A percentile compares a stretch with the other conserved stretches of the same genome.
Evolutionary conservation across 2,888 invertebrate genomes (phyloP).

Genomic region (Sphaerophoria rueppellii): DNA sequence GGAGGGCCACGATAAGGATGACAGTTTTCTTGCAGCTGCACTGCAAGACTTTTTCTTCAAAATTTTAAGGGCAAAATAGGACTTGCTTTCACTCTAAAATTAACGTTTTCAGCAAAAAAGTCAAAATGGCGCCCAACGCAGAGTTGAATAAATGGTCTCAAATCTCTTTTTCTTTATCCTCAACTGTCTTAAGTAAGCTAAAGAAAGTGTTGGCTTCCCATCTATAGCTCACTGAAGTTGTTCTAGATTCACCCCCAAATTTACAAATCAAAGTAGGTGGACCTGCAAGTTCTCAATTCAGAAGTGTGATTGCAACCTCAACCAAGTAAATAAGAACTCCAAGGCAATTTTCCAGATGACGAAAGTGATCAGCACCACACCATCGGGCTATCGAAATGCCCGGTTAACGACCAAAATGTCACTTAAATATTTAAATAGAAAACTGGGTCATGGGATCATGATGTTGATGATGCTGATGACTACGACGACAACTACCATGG

Average conservation of each 20-base stretch:
- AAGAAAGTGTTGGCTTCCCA: no score
- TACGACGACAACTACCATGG: conserved; percentile 5
- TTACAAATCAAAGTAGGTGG: conserved; percentile 14
- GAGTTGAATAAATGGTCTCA: no score
- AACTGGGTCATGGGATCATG: conserved; percentile 67
- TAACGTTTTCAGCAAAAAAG: no score
- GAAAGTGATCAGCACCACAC: conserved; percentile 46
- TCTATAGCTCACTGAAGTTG: no score
- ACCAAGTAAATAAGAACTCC: background rate
- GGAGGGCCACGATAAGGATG: conserved; percentile 35
- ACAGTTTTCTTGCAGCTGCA: conserved; percentile 12
- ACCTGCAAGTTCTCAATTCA: background rate
- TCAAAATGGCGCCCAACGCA: no score
- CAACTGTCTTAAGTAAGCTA: no score
- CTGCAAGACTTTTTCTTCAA: no score
- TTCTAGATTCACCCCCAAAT: no score
- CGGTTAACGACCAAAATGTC: conserved; percentile 67
- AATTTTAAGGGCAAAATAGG: no score
- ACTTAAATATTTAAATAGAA: conserved; percentile 54
- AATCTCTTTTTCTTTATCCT: no score
- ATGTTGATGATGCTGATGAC: conserved; percentile 38
- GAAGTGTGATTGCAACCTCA: conserved; percentile 33
- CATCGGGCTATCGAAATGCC: conserved; percentile 16
- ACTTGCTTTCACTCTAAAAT: no score
- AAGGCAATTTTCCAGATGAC: conserved; percentile 48